Evolutionary conservation across 2,888 invertebrate genomes (phyloP), one percentile per base, ranked within the genome.

Genomic region (Spialia ferax): DNA sequence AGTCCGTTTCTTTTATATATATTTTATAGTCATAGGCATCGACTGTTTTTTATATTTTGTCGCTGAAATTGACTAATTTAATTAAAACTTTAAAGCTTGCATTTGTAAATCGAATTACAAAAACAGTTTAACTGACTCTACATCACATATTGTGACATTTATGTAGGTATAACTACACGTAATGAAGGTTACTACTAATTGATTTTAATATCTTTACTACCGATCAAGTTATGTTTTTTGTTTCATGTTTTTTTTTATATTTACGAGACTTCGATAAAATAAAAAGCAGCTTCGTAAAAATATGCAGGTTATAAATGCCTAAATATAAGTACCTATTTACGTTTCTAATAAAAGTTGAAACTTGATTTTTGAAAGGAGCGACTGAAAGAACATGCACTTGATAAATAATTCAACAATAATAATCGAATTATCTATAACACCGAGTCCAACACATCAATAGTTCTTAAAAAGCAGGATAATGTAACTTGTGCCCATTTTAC

Each of bases 391-490:
- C n/a, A n/a, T n/a, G 29, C 8, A 29, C 8, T 29, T 29, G 29
- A n/a, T 1, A 79, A 82, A 81, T 86, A 82, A 86, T 86, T 86
- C 84, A 86, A 86, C 84, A 84, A 85, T 81, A 82, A 85, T 83
- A 84, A 85, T 85, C 82, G 77, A 81, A 81, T 78, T 82, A 82
- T 84, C 83, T 83, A 84, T 85, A 85, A 81, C 83, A 75, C 74
- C 26, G 7, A 15, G 50, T 48, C 15, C 4, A 11, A 48, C 11
- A 22, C 13, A 8, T 13, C 8, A 23, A 7, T 26, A 6, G 8
- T 45, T 18, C 6, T 2, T 20, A 45, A 45, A 15, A 6, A 15
- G 45, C 15, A n/a, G 6, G 13, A 15, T 15, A 45, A 45, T 5
- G 15, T 45, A 26, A 15, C 45, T 15, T 15, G 15, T 3, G 18